Percentiles rank a stretch among this genome's conserved stretches.
These are phyloP conservation scores for Coecobrya sp. DNA, from an alignment of 2,888 invertebrate genomes.

Conservation along the genomic window DNA sequence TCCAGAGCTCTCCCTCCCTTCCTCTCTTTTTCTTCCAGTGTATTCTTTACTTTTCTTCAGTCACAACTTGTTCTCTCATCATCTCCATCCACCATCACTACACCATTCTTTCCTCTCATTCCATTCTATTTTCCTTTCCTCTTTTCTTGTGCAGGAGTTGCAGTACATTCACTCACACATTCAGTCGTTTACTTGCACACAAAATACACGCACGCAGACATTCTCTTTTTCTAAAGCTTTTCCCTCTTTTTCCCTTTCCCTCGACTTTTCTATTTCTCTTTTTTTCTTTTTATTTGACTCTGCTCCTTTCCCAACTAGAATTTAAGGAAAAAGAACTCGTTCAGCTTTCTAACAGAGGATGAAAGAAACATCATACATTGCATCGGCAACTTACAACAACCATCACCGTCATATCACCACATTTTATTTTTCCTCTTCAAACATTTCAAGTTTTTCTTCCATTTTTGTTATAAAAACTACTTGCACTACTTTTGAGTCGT, in stretches of 20 bases:
- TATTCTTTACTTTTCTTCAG: slow-evolving; percentile 57
- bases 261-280: background rate
- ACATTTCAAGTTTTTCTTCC: slow-evolving; percentile 64
- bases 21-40: slow-evolving; percentile 52
- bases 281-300: slow-evolving; percentile 5
- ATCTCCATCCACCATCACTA: slow-evolving; percentile 47
- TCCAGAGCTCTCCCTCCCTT: slow-evolving; percentile 73
- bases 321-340: slow-evolving; percentile 13
- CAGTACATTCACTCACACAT: background rate
- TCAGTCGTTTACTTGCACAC: background rate
- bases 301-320: background rate
- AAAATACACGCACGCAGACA: background rate
- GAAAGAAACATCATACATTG: slow-evolving; percentile 53
- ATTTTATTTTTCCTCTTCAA: slow-evolving; percentile 66
- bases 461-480: slow-evolving; percentile 32
- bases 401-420: slow-evolving; percentile 62
- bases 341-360: slow-evolving; percentile 28
- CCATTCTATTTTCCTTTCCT: slow-evolving; percentile 27
- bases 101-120: slow-evolving; percentile 57
- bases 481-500: background rate
- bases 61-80: slow-evolving; percentile 60
- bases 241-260: slow-evolving; percentile 11
- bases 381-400: slow-evolving; percentile 73
- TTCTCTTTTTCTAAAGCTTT: slow-evolving; percentile 45
- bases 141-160: slow-evolving; percentile 69